Percentiles rank a stretch among this genome's conserved stretches.
These are phyloP conservation scores for Alloplasta piceator DNA, from an alignment of 2,888 invertebrate genomes.

Conservation along the genomic window DNA sequence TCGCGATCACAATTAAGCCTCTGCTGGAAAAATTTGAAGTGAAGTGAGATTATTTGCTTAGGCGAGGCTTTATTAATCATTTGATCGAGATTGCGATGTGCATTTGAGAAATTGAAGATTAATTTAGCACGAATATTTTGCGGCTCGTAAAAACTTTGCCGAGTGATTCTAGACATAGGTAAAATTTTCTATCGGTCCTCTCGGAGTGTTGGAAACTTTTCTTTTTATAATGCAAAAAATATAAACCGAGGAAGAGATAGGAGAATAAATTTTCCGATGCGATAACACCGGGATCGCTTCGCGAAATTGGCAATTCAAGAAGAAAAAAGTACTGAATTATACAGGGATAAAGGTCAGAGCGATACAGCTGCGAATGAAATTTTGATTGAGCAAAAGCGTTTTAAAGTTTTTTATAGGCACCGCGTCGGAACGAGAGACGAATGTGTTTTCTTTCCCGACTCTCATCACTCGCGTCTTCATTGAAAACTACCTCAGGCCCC, in stretches of 20 bases:
- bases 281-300: too few relatives aligned
- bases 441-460: conserved; percentile 12
- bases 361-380: conserved; percentile 45
- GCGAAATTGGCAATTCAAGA: too few relatives aligned
- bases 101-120: too few relatives aligned
- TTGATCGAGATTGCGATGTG: too few relatives aligned
- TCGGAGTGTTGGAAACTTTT: background rate
- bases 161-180: background rate
- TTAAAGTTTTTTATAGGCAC: conserved; percentile 56
- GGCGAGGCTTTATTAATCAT: too few relatives aligned
- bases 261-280: conserved; percentile 55
- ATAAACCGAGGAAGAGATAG: conserved; percentile 1
- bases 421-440: conserved; percentile 30
- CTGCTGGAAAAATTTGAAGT: too few relatives aligned
- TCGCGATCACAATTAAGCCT: too few relatives aligned
- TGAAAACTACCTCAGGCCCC: conserved; percentile 2
- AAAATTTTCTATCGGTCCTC: conserved; percentile 3
- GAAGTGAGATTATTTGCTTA: too few relatives aligned
- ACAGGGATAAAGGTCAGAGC: background rate
- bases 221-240: background rate
- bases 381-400: conserved; percentile 65
- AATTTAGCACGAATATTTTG: background rate
- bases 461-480: conserved; percentile 27
- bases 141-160: background rate
- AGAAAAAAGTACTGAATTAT: too few relatives aligned